Evolutionary conservation across 2,888 invertebrate species (phyloP).

Genomic region (Pandemis cinnamomeana): DNA sequence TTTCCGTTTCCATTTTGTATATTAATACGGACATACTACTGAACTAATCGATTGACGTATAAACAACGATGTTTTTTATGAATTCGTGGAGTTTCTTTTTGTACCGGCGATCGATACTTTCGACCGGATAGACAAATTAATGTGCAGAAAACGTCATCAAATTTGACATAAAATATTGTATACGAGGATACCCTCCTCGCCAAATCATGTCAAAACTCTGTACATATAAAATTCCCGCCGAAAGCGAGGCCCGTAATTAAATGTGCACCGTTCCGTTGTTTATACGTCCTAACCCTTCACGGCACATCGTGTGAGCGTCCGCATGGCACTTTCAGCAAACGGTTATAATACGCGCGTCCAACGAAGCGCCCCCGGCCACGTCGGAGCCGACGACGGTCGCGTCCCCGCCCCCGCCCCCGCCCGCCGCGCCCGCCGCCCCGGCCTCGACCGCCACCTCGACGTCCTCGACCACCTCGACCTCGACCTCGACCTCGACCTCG

Average conservation of each 20-base stretch:
- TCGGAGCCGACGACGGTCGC: slow-evolving; percentile 60
- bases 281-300: slow-evolving; percentile 62
- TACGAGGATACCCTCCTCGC: too few relatives aligned
- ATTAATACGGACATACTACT: slow-evolving; percentile 32
- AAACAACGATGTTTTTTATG: slow-evolving; percentile 58
- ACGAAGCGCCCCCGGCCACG: slow-evolving; percentile 71
- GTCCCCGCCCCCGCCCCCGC: slow-evolving; percentile 57
- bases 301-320: slow-evolving; percentile 80
- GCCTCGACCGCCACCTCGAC: slow-evolving; percentile 46
- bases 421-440: too few relatives aligned
- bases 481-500: slow-evolving; percentile 46
- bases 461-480: slow-evolving; percentile 44
- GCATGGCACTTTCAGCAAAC: slow-evolving; percentile 85
- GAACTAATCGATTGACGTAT: slow-evolving; percentile 68
- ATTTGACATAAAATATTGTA: too few relatives aligned
- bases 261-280: slow-evolving; percentile 55
- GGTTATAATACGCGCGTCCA: slow-evolving; percentile 79
- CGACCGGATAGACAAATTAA: neutral
- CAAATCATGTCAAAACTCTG: neutral
- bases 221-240: neutral
- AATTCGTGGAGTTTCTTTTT: neutral
- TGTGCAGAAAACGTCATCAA: neutral
- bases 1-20: slow-evolving; percentile 61
- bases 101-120: neutral
- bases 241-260: neutral